These are phyloP conservation scores for Ceyx melanurus DNA, from an alignment of 2,113 vertebrate species.

Conservation along the genomic window DNA sequence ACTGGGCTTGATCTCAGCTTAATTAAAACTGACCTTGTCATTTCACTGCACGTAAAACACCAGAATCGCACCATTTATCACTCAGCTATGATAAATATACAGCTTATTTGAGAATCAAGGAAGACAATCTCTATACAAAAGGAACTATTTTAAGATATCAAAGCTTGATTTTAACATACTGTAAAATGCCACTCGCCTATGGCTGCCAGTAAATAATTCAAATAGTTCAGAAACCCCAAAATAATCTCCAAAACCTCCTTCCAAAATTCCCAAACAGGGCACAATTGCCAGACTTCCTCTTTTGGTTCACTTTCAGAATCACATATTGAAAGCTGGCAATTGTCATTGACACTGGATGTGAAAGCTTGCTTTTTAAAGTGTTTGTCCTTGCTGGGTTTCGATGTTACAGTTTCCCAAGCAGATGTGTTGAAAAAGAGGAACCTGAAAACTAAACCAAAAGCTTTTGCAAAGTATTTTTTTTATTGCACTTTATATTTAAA, in stretches of 20 bases:
- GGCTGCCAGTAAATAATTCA: conserved; percentile 65
- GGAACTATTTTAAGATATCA: conserved; percentile 73
- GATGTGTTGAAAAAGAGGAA: neutral
- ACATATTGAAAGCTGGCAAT: conserved; percentile 53
- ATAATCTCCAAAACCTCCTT: conserved; percentile 56
- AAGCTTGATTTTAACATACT: conserved; percentile 52
- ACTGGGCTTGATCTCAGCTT: conserved; percentile 82
- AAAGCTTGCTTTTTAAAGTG: conserved; percentile 68
- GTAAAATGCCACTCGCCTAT: conserved; percentile 60
- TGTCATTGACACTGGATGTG: conserved; percentile 62
- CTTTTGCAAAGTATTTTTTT: neutral
- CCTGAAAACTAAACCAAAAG: neutral
- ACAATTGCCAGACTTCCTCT: conserved; percentile 45
- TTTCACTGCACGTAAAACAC: conserved; percentile 76
- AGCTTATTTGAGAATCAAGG: conserved; percentile 61
- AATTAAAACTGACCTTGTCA: conserved; percentile 86
- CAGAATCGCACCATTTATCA: conserved; percentile 76
- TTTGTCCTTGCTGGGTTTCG: neutral
- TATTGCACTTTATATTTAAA: neutral
- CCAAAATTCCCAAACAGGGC: conserved; percentile 23
- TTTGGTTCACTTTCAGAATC: conserved; percentile 52
- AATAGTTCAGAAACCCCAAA: conserved; percentile 69
- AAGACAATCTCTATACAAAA: conserved; percentile 57
- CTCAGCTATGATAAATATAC: conserved; percentile 74
- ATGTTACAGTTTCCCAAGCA: neutral